A percentile compares a stretch with the other conserved stretches of the same genome.
These are phyloP conservation scores for Oxyteleia sp. DNA, from an alignment of 2,888 invertebrate species.

Conservation along the genomic window DNA sequence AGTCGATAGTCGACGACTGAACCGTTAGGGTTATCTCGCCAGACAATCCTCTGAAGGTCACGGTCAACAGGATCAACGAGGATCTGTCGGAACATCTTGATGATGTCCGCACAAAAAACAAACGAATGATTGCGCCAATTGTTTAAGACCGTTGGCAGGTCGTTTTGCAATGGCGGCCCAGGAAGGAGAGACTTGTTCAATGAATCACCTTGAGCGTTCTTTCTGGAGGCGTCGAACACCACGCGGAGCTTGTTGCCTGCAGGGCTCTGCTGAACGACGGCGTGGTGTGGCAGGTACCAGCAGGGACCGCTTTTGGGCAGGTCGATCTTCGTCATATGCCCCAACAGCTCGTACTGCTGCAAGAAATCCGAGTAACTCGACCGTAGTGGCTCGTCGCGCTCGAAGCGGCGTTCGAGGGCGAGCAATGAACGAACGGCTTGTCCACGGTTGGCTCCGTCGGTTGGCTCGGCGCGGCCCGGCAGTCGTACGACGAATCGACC, in stretches of 20 bases:
- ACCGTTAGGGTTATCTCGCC: too few species aligned
- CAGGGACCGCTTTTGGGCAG: background rate
- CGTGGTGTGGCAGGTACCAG: constrained; percentile 17
- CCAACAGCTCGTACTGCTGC: background rate
- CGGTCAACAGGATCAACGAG: too few species aligned
- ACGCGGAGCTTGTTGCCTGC: constrained; percentile 11
- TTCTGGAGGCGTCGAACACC: constrained; percentile 16
- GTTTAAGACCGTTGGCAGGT: background rate
- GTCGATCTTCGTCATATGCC: background rate
- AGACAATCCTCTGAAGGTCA: too few species aligned
- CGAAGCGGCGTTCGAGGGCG: background rate
- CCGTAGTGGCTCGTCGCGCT: background rate
- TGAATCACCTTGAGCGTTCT: background rate
- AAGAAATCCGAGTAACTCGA: background rate
- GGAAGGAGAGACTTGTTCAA: background rate
- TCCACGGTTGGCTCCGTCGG: background rate
- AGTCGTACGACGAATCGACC: constrained; percentile 25
- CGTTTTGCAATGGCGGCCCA: constrained; percentile 7
- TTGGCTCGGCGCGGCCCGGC: background rate
- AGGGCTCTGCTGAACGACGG: background rate
- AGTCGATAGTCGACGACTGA: too few species aligned
- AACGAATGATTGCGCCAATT: constrained; percentile 4
- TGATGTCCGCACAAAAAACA: constrained; percentile 6
- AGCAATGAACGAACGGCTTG: background rate
- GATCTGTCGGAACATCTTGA: too few species aligned